A percentile compares a stretch with the other conserved stretches of the same genome.
Evolutionary conservation across 1,140 invertebrate species (phyloP).

Genomic region (Luehdorfia chinensis): DNA sequence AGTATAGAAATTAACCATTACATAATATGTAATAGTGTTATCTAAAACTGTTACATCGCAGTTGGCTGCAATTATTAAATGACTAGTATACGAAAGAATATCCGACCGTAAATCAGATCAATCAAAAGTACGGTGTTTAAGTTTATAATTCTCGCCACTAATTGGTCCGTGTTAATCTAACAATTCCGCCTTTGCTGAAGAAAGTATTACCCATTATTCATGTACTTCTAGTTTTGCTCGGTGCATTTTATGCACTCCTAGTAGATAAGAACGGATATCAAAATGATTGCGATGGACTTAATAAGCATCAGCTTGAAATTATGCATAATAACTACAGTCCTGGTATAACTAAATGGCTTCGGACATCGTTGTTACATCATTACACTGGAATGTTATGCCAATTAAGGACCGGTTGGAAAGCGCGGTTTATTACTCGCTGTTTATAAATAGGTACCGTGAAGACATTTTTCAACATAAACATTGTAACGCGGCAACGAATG

Average conservation of each 20-base stretch:
- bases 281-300: slow-evolving; percentile 5
- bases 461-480: slow-evolving; percentile 3
- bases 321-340: background rate
- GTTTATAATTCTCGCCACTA: too few relatives aligned
- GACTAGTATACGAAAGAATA: too few relatives aligned
- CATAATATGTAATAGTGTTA: too few relatives aligned
- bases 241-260: slow-evolving; percentile 5
- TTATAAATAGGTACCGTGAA: slow-evolving; percentile 17
- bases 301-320: slow-evolving; percentile 1
- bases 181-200: too few relatives aligned
- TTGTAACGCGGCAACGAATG: background rate
- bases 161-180: too few relatives aligned
- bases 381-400: slow-evolving; percentile 37
- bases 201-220: too few relatives aligned
- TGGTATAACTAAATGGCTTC: slow-evolving; percentile 2
- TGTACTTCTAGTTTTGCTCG: too few relatives aligned
- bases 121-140: too few relatives aligned
- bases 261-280: slow-evolving; percentile 3
- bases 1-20: too few relatives aligned
- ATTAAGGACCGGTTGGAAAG: slow-evolving; percentile 29
- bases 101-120: too few relatives aligned
- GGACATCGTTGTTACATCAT: slow-evolving; percentile 31
- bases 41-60: too few relatives aligned
- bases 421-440: slow-evolving; percentile 23
- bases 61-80: too few relatives aligned